A percentile compares a stretch with the other conserved stretches of the same genome.
Evolutionary conservation across 2,888 invertebrate genomes (phyloP).

Genomic region (Agonopterix subpropinquella): DNA sequence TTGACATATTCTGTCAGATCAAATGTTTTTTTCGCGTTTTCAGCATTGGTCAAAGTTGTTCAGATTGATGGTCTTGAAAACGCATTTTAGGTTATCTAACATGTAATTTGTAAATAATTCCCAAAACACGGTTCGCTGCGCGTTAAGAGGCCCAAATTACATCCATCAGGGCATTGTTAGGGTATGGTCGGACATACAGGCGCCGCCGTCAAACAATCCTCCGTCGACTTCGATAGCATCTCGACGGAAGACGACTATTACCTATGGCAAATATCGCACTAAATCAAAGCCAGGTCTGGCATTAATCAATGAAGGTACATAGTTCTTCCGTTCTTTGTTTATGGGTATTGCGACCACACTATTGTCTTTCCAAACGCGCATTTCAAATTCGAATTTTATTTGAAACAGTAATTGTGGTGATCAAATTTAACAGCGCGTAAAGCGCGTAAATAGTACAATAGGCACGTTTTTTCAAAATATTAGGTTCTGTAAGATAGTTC

Average conservation of each 20-base stretch:
- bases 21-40: too few relatives aligned
- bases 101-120: too few relatives aligned
- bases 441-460: too few relatives aligned
- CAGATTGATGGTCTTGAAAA: too few relatives aligned
- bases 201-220: constrained; percentile 28
- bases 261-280: constrained; percentile 37
- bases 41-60: too few relatives aligned
- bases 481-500: too few relatives aligned
- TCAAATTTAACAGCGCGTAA: too few relatives aligned
- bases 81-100: too few relatives aligned
- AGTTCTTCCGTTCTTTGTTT: constrained; percentile 60
- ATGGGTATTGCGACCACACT: constrained; percentile 25
- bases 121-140: constrained; percentile 1
- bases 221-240: constrained; percentile 28
- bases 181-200: constrained; percentile 19
- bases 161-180: constrained; percentile 29
- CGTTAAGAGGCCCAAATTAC: constrained; percentile 33
- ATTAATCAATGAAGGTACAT: constrained; percentile 53
- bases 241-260: constrained; percentile 41
- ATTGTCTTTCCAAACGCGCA: constrained; percentile 36
- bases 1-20: too few relatives aligned
- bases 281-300: constrained; percentile 41
- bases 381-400: constrained; percentile 24
- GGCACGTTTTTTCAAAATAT: too few relatives aligned
- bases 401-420: not conserved